Percentiles rank a stretch among this genome's conserved stretches.
These are phyloP conservation scores for Platycercus adscitus DNA, from an alignment of 2,113 vertebrate species.

Conservation along the genomic window DNA sequence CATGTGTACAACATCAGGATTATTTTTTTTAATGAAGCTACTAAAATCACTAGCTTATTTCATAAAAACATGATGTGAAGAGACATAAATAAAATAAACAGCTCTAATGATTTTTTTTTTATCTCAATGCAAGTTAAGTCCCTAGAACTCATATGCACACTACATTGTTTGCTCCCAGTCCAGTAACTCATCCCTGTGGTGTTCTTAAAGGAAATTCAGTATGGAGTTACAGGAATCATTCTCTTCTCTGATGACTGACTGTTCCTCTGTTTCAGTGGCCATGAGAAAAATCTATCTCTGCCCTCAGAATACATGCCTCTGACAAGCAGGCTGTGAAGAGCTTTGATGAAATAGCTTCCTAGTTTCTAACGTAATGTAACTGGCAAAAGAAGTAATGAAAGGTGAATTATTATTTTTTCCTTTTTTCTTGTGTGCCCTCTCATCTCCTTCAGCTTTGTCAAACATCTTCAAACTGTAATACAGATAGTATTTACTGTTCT, in stretches of 20 bases:
- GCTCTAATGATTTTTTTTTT: not conserved
- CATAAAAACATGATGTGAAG: not conserved
- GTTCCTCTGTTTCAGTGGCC: not conserved
- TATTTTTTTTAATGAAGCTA: not conserved
- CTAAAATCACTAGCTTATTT: not conserved
- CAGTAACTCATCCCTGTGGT: not conserved
- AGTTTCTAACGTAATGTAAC: not conserved
- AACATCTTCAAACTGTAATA: not conserved
- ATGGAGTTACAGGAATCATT: not conserved
- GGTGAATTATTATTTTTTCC: not conserved
- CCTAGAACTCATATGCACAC: not conserved
- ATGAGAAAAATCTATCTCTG: not conserved
- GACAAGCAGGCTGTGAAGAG: not conserved
- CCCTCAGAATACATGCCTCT: not conserved
- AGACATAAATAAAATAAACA: not conserved
- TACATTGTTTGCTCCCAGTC: not conserved
- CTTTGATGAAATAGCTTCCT: not conserved
- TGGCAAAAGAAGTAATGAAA: not conserved
- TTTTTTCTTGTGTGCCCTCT: not conserved
- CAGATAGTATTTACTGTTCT: not conserved
- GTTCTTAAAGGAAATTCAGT: not conserved
- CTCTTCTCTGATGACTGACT: not conserved
- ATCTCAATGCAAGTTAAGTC: not conserved
- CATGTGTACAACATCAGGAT: fast-evolving
- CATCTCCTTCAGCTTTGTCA: not conserved